Evolutionary conservation across 1,140 invertebrate species (phyloP).

Genomic region (Portunus trituberculatus): DNA sequence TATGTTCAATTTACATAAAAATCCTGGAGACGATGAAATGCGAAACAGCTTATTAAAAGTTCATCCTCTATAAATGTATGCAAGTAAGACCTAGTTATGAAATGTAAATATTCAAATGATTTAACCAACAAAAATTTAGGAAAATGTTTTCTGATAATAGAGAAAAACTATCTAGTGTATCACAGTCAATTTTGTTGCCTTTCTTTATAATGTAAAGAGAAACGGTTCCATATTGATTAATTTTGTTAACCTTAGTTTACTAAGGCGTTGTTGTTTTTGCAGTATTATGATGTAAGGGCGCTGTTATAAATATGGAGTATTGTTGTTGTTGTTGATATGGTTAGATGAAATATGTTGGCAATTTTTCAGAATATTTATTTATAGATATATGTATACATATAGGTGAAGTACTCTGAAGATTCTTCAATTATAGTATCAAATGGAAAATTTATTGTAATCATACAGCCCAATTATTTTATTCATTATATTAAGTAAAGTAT

Average conservation of each 20-base stretch:
- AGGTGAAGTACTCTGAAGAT: not conserved
- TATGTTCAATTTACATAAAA: too few relatives aligned
- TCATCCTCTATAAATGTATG: too few relatives aligned
- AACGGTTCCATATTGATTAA: not conserved
- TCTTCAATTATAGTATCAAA: not conserved
- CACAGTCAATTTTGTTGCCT: too few relatives aligned
- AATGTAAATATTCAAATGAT: too few relatives aligned
- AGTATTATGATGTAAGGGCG: not conserved
- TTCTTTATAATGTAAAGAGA: too few relatives aligned
- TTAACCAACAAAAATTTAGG: too few relatives aligned
- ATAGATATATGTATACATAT: not conserved
- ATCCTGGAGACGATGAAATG: too few relatives aligned
- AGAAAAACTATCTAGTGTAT: too few relatives aligned
- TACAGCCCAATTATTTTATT: not conserved
- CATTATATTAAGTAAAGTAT: not conserved
- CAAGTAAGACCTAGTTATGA: too few relatives aligned
- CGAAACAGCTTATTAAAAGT: too few relatives aligned
- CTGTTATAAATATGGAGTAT: not conserved
- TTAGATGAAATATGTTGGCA: not conserved
- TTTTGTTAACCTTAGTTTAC: not conserved
- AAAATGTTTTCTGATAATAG: too few relatives aligned
- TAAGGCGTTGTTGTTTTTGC: not conserved
- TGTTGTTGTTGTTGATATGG: not conserved
- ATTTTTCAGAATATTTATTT: conserved; percentile 15
- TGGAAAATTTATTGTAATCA: conserved; percentile 15